These are phyloP conservation scores for Pachypanchax playfairii DNA, from an alignment of 2,113 vertebrate species.

Conservation along the genomic window DNA sequence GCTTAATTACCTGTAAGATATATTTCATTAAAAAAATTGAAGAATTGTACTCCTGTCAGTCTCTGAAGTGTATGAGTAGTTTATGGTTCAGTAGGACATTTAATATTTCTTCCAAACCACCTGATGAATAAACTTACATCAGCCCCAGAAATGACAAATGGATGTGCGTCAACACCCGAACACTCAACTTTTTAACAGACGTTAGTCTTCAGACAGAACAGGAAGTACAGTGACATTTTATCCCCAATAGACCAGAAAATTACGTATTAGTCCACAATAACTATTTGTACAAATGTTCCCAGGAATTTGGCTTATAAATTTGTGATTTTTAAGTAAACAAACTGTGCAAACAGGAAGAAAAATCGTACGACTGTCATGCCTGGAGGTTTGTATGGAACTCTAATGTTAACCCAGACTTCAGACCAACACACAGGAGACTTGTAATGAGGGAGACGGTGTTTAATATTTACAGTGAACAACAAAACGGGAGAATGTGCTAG, in stretches of 20 bases:
- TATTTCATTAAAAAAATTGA: not conserved
- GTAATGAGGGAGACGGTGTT: too few relatives aligned
- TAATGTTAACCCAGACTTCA: too few relatives aligned
- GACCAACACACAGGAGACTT: too few relatives aligned
- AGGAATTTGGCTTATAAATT: too few relatives aligned
- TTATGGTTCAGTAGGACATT: too few relatives aligned
- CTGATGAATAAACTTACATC: not conserved
- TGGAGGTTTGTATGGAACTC: too few relatives aligned
- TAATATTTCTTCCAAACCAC: not conserved
- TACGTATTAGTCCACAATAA: not conserved
- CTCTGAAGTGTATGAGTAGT: too few relatives aligned
- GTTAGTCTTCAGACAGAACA: not conserved
- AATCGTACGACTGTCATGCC: not conserved
- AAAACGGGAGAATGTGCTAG: too few relatives aligned
- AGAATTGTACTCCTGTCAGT: not conserved
- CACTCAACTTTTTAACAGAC: conserved; percentile 3
- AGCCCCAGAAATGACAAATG: not conserved
- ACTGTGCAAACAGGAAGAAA: too few relatives aligned
- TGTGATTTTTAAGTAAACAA: too few relatives aligned
- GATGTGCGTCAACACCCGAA: not conserved
- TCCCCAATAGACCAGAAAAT: not conserved
- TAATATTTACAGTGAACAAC: too few relatives aligned
- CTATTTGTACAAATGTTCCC: not conserved
- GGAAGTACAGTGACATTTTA: not conserved
- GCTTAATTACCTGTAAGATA: too few relatives aligned